Evolutionary conservation across 2,888 invertebrate genomes (phyloP).

Genomic region (Leucania comma): DNA sequence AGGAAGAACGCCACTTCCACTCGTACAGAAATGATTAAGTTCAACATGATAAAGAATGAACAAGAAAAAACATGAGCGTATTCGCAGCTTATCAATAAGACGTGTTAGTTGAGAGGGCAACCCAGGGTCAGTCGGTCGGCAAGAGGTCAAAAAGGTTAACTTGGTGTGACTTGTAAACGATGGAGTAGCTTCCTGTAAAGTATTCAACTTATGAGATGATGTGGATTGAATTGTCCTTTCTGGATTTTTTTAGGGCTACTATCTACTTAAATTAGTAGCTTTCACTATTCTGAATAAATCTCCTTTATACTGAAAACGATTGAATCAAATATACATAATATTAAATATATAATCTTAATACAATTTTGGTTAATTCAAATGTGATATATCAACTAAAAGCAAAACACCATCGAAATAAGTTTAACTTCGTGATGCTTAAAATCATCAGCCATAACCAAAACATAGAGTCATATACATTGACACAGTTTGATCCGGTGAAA

Average conservation of each 20-base stretch:
- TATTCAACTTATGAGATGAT: conserved; percentile 14
- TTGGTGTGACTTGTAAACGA: conserved; percentile 30
- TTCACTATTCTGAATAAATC: too few relatives aligned
- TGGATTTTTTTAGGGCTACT: too few relatives aligned
- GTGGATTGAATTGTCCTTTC: conserved; percentile 19
- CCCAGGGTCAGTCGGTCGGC: conserved; percentile 44
- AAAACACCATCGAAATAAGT: conserved; percentile 18
- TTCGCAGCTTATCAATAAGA: conserved; percentile 50
- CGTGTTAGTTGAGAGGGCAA: conserved; percentile 42
- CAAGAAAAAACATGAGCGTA: conserved; percentile 30
- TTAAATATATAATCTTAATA: not conserved
- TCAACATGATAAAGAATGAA: conserved; percentile 5
- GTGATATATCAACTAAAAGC: not conserved
- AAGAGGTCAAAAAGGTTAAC: conserved; percentile 56
- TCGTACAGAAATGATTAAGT: conserved; percentile 9
- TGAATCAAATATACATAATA: too few relatives aligned
- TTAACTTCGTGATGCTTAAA: conserved; percentile 12
- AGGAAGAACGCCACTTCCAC: not conserved
- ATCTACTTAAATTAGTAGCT: not conserved
- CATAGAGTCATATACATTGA: conserved; percentile 68
- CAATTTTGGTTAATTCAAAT: not conserved
- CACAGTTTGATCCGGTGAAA: conserved; percentile 69
- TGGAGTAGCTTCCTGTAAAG: conserved; percentile 34
- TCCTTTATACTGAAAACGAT: too few relatives aligned
- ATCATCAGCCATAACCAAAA: conserved; percentile 37